phyloP scores from a whole-genome alignment of 2,888 invertebrate species.

The Diaphora mendica region DNA sequence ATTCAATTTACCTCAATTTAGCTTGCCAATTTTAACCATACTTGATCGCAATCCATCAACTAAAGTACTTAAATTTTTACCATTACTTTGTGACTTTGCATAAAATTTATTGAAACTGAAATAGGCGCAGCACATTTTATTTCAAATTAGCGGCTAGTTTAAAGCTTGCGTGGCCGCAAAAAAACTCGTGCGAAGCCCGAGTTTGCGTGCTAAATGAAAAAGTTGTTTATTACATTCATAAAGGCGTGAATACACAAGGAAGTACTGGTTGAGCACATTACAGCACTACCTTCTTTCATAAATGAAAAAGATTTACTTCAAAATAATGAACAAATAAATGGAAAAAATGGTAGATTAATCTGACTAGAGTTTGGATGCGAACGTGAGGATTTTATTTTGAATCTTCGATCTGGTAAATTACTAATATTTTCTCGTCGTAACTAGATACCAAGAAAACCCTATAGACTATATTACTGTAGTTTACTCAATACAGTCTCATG shows the following conservation, averaged over 20 bases:
- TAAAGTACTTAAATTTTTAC: not conserved
- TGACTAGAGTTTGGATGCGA: not conserved
- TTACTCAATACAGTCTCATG: not conserved
- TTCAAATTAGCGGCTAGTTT: conserved; percentile 17
- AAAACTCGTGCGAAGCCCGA: conserved; percentile 25
- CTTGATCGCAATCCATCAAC: not conserved
- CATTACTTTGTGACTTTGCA: not conserved
- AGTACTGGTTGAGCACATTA: conserved; percentile 5
- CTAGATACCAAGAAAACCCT: not conserved
- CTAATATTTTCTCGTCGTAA: not conserved
- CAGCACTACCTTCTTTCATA: not conserved
- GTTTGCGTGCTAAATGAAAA: conserved; percentile 39
- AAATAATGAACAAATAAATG: not conserved
- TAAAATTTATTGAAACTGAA: conserved; percentile 12
- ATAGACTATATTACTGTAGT: not conserved
- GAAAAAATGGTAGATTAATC: not conserved
- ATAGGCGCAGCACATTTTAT: conserved; percentile 11
- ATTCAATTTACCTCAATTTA: not conserved
- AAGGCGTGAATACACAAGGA: conserved; percentile 9
- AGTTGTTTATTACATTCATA: conserved; percentile 32
- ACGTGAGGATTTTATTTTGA: not conserved
- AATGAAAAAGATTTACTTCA: not conserved
- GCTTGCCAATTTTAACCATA: not conserved
- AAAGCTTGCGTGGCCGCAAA: conserved; percentile 27
- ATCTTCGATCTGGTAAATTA: not conserved